These are phyloP conservation scores for Carapus acus DNA, from an alignment of 2,797 vertebrate genomes.

Conservation along the genomic window DNA sequence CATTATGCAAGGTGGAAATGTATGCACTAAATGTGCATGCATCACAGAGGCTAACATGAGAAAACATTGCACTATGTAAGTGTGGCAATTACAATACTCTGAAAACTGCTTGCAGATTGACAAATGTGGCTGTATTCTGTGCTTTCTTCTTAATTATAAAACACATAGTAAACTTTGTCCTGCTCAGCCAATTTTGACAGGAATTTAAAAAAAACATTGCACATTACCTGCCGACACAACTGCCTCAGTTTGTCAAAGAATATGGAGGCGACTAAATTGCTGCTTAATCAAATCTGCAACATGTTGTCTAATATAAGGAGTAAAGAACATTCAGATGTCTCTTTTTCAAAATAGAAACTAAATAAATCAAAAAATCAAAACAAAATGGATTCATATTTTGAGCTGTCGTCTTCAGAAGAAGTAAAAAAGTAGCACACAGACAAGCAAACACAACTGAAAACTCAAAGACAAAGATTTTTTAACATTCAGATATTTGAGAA, in stretches of 20 bases:
- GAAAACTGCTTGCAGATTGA: constrained; percentile 41
- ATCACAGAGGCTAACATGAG: constrained; percentile 9
- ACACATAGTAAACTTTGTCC: constrained; percentile 6
- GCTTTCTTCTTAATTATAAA: constrained; percentile 25
- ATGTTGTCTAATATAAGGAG: too few species aligned
- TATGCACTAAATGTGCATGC: constrained; percentile 6
- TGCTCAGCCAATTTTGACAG: background rate
- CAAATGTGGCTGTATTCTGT: constrained; percentile 31
- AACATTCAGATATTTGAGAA: too few species aligned
- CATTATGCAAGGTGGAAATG: constrained; percentile 20
- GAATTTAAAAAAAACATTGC: constrained; percentile 9
- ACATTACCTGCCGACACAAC: background rate
- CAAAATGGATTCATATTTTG: background rate
- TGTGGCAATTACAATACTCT: constrained; percentile 20
- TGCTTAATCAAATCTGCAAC: too few species aligned
- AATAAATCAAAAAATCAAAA: background rate
- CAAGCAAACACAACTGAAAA: too few species aligned
- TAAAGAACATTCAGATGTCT: background rate
- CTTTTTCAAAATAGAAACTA: background rate
- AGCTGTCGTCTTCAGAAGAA: too few species aligned
- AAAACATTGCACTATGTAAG: constrained; percentile 19
- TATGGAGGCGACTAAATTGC: background rate
- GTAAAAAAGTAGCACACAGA: too few species aligned
- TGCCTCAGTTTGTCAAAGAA: background rate
- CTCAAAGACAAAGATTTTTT: too few species aligned